Evolutionary conservation across 1,140 invertebrate genomes (phyloP), one percentile per base, ranked within the genome.

Genomic region (Micrasema longulum): DNA sequence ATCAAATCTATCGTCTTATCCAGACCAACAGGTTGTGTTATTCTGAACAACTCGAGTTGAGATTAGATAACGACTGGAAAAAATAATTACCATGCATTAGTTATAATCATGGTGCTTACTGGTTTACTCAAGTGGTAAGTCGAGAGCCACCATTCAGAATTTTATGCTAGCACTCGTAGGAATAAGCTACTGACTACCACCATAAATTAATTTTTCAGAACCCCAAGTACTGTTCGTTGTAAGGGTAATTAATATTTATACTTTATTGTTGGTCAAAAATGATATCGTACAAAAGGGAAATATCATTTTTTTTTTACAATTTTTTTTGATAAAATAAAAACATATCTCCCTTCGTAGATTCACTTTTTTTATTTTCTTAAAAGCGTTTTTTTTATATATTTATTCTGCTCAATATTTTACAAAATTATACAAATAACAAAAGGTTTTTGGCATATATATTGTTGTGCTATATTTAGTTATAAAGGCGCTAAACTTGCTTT

Each of bases 21-120:
- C 3, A n/a, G 12, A n/a, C 9, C n/a, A 38, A 43, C 10, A 35
- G 36, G 67, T 60, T 7, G 31, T 23, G 12, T 69, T 69, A 57
- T 6, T 35, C 41, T 53, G 16, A 11, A 69, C 16, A 23, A 69
- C 57, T 57, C 9, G 4, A 45, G 52, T 23, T 43, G 38, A 55
- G 67, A 69, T 69, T 67, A 67, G 65, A 67, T 67, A 53, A 55
- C 11, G 22, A n/a, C 41, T 64, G 45, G 38, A 47, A 10, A 10
- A 31, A 35, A 48, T 60, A 41, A 60, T 64, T 47, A 64, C 41
- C 26, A 10, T 47, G 45, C 62, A 64, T 57, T 57, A 57, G 26
- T 14, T 7, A 16, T 26, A 16, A 31, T 7, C 6, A 64, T 47
- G 45, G 5, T 20, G 35, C 16, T 62, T 43, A 22, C 38, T 62